Base-by-base conservation (phyloP, 1,140 invertebrate genomes). In the Amyelois transitella region DNA sequence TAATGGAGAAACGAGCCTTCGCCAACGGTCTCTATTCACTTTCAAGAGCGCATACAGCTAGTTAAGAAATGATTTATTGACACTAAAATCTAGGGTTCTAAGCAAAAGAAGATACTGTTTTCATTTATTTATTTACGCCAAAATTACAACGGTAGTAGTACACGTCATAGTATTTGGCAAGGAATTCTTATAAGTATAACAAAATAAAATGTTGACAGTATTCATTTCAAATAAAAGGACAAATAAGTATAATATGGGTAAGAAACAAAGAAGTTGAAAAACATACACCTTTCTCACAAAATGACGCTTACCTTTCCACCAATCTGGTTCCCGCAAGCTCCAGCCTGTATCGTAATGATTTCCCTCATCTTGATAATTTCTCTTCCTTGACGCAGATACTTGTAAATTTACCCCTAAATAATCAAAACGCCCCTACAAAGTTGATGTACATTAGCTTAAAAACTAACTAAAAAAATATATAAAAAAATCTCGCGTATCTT, bases 361-460 rank as follows among this genome's bases (percentile, higher is more conserved):
- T 87, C 84, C 69, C 84, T 77, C 84, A 88, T 88, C 74, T 86
- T 82, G 77, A 54, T 44, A 82, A 84, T 86, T 86, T 86, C 72
- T 65, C 72, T 51, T 62, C 44, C 62, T 48, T 19, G 53, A 7
- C 18, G 21, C 51, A 55, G 62, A 54, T 66, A 84, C 84, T 85
- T 75, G 74, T 73, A 66, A 80, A 87, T 85, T 87, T 87, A 45
- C 68, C 60, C 17, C 51, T 71, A 67, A 72, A 58, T 54, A 68
- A 72, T 72, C 74, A 48, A 77, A 81, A 75, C 18, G 32, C 44
- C 49, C 49, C 62, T 63, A 50, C 28, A 62, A 69, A 75, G 55
- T 77, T 79, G 78, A n/a, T n/a, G n/a, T n/a, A n/a, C n/a, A n/a
- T n/a, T 62, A 67, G 61, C 78, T 81, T 83, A 83, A 73, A 38